Percentiles rank a stretch among this genome's conserved stretches.
Conservation (phyloP, 2,797 vertebrate genomes). For the Sebastes matsubarae region DNA sequence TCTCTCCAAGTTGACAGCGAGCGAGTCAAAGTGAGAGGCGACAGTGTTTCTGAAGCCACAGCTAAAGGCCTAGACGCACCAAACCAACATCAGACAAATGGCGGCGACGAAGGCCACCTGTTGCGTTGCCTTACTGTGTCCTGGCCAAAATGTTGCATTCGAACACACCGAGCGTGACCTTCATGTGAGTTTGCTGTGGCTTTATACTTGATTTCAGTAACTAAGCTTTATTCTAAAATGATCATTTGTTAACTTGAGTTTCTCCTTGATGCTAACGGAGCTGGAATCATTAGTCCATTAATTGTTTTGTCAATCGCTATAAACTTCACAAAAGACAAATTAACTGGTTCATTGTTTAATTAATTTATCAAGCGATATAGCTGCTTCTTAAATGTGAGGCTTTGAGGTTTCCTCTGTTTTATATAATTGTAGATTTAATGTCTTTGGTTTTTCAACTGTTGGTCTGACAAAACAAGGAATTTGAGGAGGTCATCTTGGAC, state of each 20-base stretch:
- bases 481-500: background rate
- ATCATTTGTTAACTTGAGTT: background rate
- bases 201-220: background rate
- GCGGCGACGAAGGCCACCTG: too few species aligned
- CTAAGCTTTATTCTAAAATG: background rate
- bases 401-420: background rate
- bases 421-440: background rate
- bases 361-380: background rate
- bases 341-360: background rate
- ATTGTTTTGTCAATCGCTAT: background rate
- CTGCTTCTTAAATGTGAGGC: background rate
- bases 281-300: background rate
- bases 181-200: background rate
- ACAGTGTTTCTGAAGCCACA: conserved; percentile 3
- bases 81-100: too few species aligned
- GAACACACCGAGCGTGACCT: background rate
- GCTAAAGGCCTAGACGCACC: too few species aligned
- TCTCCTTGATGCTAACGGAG: background rate
- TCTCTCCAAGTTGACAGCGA: conserved; percentile 37
- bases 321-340: background rate
- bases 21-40: conserved; percentile 13
- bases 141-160: too few species aligned
- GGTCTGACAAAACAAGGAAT: background rate
- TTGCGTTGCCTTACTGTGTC: too few species aligned
- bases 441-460: background rate